Conservation (phyloP, 1,140 invertebrate genomes). For the Leptopilina boulardi region DNA sequence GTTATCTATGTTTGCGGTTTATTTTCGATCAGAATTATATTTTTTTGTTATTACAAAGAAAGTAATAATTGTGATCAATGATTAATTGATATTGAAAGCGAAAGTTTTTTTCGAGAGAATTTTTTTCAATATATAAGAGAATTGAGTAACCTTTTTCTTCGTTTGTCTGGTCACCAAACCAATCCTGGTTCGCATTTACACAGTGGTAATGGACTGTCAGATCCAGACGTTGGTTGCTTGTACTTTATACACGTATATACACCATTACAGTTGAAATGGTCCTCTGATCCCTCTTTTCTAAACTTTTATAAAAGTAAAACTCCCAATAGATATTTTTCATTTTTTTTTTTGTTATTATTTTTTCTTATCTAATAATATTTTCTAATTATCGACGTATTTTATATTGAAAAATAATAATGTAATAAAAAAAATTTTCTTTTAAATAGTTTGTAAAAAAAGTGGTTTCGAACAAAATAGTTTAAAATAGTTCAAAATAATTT, state of each 20-base stretch:
- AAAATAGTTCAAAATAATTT: too few species aligned
- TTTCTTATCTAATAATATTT: too few species aligned
- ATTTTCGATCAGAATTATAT: too few species aligned
- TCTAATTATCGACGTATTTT: too few species aligned
- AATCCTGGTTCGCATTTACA: conserved; percentile 64
- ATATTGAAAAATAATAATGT: too few species aligned
- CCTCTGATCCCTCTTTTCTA: conserved; percentile 29
- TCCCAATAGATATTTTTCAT: background rate
- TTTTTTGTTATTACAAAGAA: too few species aligned
- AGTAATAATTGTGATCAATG: background rate
- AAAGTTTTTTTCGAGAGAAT: background rate
- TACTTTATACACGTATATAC: conserved; percentile 54
- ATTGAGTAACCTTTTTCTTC: conserved; percentile 30
- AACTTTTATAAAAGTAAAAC: background rate
- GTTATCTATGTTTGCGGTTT: too few species aligned
- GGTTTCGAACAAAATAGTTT: too few species aligned
- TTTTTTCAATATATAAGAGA: background rate
- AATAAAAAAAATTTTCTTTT: too few species aligned
- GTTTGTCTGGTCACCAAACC: conserved; percentile 49
- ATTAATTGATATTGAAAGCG: background rate
- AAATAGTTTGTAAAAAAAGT: too few species aligned
- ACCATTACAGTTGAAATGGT: conserved; percentile 38
- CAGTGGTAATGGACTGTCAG: conserved; percentile 75
- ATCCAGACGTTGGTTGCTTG: conserved; percentile 67
- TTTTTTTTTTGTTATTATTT: too few species aligned